Evolutionary conservation across 1,140 invertebrate species (phyloP).

Genomic region (Sarcophaga peregrina): DNA sequence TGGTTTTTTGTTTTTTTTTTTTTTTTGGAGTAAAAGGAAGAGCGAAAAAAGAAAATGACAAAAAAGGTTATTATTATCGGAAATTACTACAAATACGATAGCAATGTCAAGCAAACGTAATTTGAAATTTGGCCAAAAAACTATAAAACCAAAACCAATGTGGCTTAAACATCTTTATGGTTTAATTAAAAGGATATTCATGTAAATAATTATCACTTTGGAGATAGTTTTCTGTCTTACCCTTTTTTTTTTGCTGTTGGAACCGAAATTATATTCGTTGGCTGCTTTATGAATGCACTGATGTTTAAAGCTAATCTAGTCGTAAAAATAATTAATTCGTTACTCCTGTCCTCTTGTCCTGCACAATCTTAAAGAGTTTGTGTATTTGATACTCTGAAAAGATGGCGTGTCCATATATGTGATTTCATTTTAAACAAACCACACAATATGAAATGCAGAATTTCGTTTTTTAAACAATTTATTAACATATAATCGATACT

Average conservation of each 20-base stretch:
- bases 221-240: conserved; percentile 19
- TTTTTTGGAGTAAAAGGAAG: neutral
- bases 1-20: neutral
- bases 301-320: neutral
- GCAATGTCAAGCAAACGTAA: conserved; percentile 1
- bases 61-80: conserved; percentile 34
- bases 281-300: neutral
- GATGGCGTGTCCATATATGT: neutral
- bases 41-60: neutral
- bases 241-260: neutral
- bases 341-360: conserved; percentile 29
- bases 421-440: neutral
- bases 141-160: conserved; percentile 28
- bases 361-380: conserved; percentile 43
- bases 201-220: conserved; percentile 50
- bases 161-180: conserved; percentile 47
- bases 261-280: neutral
- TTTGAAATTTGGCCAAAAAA: conserved; percentile 3
- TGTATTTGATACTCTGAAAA: conserved; percentile 17
- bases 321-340: conserved; percentile 34
- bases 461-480: neutral
- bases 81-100: conserved; percentile 39
- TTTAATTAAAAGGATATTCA: conserved; percentile 66
- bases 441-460: neutral
- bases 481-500: neutral